Evolutionary conservation across 1,140 invertebrate species (phyloP).

Genomic region (Wasmannia auropunctata): DNA sequence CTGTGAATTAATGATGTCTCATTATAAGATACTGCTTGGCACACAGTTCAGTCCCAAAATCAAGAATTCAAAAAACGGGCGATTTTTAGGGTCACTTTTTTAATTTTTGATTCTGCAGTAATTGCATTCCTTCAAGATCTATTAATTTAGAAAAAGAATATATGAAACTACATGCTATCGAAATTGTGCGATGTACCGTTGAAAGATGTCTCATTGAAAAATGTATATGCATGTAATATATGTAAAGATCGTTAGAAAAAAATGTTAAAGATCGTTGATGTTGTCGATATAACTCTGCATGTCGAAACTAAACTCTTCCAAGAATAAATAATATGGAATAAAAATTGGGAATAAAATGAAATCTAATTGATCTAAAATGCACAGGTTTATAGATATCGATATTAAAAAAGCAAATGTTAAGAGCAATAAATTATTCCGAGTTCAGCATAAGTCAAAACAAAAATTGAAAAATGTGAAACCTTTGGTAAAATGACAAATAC

Average conservation of each 20-base stretch:
- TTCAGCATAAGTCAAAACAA: not conserved
- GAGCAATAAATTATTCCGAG: conserved; percentile 5
- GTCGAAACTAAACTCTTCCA: not conserved
- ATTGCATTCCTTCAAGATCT: not conserved
- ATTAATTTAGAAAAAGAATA: conserved; percentile 13
- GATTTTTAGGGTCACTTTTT: no score
- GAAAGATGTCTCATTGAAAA: not conserved
- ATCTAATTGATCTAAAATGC: not conserved
- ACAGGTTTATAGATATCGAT: not conserved
- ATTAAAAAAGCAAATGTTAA: not conserved
- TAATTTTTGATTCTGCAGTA: not conserved
- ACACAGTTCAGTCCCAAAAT: no score
- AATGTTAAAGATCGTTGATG: not conserved
- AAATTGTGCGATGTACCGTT: conserved; percentile 2
- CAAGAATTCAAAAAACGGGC: no score
- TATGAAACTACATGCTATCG: not conserved
- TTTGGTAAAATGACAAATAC: conserved; percentile 67
- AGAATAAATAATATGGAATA: conserved; percentile 5
- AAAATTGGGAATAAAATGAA: conserved; percentile 3
- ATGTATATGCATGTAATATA: not conserved
- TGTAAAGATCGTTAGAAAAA: not conserved
- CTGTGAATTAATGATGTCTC: no score
- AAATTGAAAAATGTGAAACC: conserved; percentile 66
- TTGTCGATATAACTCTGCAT: not conserved
- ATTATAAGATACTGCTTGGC: no score